Base-by-base conservation (phyloP, 2,797 vertebrate species). In the Brachyrhaphis roseni region DNA sequence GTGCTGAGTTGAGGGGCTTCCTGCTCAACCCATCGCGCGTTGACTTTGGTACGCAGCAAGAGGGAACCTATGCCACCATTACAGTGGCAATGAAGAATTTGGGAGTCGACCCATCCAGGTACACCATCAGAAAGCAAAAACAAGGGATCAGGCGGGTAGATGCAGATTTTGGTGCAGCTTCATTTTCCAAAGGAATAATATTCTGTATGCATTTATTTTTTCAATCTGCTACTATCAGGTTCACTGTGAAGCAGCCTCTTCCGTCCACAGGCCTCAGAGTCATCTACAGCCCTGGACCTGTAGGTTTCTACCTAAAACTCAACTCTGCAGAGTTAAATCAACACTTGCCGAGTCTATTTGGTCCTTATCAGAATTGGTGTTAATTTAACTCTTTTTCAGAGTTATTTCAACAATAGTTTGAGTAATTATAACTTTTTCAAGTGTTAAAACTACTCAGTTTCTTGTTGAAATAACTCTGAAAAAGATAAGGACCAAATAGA, bases 51-150 rank as follows among this genome's bases (percentile, higher is more conserved):
- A 88, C 95, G 0, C 92, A 97, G 31, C 92, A 90, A 90, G 96
- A 97, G 87, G 96, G 97, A 43, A 94, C 90, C 66, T 95, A 86
- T n/a, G 96, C 96, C 0, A 31, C 84, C 5, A 12, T 94, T 43
- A 93, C 86, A 0, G 96, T 97, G 23, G 88, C 92, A 71, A 92
- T 98, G 88, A 98, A 92, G 92, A 98, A 98, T 0, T 77, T 96
- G 45, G 97, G 97, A 0, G 91, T 97, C 28, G 95, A 98, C 84
- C 96, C 96, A 76, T 96, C 95, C 94, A 97, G 98, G 98, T 98
- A 75, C 8, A 57, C 31, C 31, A 31, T 12, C 59, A 64, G 43
- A 78, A 71, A 45, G 15, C 39, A 8, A n/a, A n/a, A 43, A 43
- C 11, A 43, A 12, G 23, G 43, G 36, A n/a, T 11, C 39, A 70